Percentiles rank a stretch among this genome's conserved stretches.
These are phyloP conservation scores for Sesamia nonagrioides DNA, from an alignment of 1,140 invertebrate species.

Conservation along the genomic window DNA sequence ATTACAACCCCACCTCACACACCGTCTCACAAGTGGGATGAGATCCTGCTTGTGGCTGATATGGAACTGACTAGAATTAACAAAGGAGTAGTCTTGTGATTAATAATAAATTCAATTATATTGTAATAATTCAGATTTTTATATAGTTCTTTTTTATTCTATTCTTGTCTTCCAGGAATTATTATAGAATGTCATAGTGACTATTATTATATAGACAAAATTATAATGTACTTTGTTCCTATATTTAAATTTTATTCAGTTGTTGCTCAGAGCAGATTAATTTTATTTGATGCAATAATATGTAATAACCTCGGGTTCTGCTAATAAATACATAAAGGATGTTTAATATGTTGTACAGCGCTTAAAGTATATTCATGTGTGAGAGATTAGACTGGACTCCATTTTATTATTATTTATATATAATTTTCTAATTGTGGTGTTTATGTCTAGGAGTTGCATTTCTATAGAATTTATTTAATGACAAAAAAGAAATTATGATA, in stretches of 20 bases:
- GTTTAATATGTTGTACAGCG: neutral
- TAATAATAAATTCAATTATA: conserved; percentile 47
- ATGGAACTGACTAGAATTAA: conserved; percentile 87
- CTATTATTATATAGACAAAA: conserved; percentile 52
- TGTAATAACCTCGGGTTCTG: conserved; percentile 30
- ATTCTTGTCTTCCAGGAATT: conserved; percentile 76
- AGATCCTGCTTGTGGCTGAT: conserved; percentile 84
- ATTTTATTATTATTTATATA: conserved; percentile 48
- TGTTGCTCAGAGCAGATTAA: conserved; percentile 66
- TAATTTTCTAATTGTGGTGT: conserved; percentile 58
- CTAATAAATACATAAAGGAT: conserved; percentile 8
- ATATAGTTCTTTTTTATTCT: conserved; percentile 55
- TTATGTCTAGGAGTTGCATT: conserved; percentile 8
- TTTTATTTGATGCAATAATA: conserved; percentile 47
- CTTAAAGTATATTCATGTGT: conserved; percentile 24
- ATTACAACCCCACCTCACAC: conserved; percentile 81
- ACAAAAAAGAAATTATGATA: conserved; percentile 43
- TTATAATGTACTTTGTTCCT: conserved; percentile 64
- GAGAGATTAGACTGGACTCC: conserved; percentile 55
- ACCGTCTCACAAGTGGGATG: conserved; percentile 86
- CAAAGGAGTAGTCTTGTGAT: conserved; percentile 77
- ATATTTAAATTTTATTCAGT: conserved; percentile 67
- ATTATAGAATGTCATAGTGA: conserved; percentile 40
- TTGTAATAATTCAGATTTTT: conserved; percentile 50
- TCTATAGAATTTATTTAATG: conserved; percentile 26